Percentiles rank a stretch among this genome's conserved stretches.
These are phyloP conservation scores for Euzophera pinguis DNA, from an alignment of 2,888 invertebrate species.

Conservation along the genomic window DNA sequence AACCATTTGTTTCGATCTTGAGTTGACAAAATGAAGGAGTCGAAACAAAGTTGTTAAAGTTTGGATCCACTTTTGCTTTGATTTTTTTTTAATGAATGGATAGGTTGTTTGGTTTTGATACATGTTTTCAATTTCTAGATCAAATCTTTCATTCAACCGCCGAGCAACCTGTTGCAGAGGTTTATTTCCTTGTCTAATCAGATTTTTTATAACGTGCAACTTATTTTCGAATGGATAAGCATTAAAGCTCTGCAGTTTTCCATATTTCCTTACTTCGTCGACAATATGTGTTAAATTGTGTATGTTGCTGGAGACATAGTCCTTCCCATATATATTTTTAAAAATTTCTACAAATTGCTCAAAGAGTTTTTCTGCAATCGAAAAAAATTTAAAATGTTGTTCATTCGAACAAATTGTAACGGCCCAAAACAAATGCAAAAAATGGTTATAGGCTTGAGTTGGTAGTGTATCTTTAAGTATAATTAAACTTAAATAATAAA, in stretches of 20 bases:
- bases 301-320: constrained; percentile 19
- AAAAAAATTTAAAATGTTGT: no score
- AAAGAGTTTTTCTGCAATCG: no score
- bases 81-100: no score
- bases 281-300: constrained; percentile 18
- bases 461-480: neutral
- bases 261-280: constrained; percentile 15
- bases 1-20: no score
- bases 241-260: constrained; percentile 10
- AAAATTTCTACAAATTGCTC: constrained; percentile 18
- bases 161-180: constrained; percentile 14
- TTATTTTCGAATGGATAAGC: constrained; percentile 18
- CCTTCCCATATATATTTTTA: constrained; percentile 15
- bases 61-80: no score
- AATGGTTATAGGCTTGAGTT: neutral
- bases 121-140: no score
- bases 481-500: neutral
- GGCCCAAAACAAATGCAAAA: neutral
- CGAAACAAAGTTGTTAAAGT: no score
- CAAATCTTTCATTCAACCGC: no score
- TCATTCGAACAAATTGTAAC: constrained; percentile 23
- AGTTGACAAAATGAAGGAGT: no score
- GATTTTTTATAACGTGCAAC: constrained; percentile 13
- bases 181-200: constrained; percentile 14
- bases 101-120: no score